phyloP scores from a whole-genome alignment of 2,888 invertebrate species.

The Habrosyne pyritoides region DNA sequence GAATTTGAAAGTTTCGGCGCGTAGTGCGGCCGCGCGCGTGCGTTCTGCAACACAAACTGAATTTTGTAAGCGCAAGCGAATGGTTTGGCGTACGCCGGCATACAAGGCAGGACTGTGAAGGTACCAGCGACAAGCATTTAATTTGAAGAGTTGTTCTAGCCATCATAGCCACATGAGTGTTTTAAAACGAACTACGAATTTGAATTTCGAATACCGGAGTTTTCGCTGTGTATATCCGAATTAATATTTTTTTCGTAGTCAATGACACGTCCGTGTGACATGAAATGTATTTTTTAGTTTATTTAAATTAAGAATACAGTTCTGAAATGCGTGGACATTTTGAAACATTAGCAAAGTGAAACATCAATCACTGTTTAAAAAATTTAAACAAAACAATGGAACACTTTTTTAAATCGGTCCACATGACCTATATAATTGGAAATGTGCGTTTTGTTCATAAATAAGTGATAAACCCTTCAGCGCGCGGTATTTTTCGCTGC shows the following conservation, averaged over 20 bases:
- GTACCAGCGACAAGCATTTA: conserved; percentile 58
- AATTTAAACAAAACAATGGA: conserved; percentile 4
- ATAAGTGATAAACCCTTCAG: conserved; percentile 45
- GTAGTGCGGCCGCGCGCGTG: conserved; percentile 75
- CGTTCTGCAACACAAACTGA: conserved; percentile 77
- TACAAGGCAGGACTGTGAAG: conserved; percentile 68
- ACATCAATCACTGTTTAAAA: conserved; percentile 1
- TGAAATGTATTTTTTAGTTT: background rate
- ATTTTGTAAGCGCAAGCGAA: conserved; percentile 75
- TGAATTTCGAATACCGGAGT: conserved; percentile 11
- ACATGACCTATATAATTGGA: conserved; percentile 30
- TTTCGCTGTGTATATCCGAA: background rate
- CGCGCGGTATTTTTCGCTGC: conserved; percentile 37
- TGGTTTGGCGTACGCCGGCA: conserved; percentile 57
- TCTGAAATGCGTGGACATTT: background rate
- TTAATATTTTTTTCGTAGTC: background rate
- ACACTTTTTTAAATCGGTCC: conserved; percentile 21
- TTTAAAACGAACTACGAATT: conserved; percentile 9
- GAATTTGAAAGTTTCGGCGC: conserved; percentile 75
- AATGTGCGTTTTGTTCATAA: conserved; percentile 17
- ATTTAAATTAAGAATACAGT: background rate
- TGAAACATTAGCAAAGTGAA: background rate
- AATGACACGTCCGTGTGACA: conserved; percentile 2
- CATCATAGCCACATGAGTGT: conserved; percentile 21
- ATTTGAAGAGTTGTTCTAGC: conserved; percentile 41